These are phyloP conservation scores for Rhinophrynus dorsalis DNA, from an alignment of 2,797 vertebrate genomes.

Conservation along the genomic window DNA sequence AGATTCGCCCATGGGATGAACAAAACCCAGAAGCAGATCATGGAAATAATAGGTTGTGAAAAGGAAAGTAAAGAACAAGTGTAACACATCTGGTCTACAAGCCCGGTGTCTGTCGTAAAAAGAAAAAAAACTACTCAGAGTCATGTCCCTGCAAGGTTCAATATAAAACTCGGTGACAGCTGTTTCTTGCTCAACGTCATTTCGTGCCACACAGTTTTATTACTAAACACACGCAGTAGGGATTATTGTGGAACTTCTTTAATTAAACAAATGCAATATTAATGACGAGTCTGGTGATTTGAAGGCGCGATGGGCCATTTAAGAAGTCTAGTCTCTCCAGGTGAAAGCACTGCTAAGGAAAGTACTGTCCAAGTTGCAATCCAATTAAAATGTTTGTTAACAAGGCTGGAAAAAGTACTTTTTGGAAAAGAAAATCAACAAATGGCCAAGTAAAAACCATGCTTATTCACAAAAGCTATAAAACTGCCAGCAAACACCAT, in stretches of 20 bases:
- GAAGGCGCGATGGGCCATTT: background rate
- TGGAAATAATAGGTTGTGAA: conserved; percentile 13
- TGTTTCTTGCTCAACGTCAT: conserved; percentile 19
- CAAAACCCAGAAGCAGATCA: conserved; percentile 4
- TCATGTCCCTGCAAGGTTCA: background rate
- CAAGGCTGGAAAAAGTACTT: too few species aligned
- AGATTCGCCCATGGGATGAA: background rate
- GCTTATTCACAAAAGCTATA: too few species aligned
- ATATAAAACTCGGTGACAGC: background rate
- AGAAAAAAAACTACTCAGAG: background rate
- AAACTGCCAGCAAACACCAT: too few species aligned
- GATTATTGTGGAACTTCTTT: conserved; percentile 13
- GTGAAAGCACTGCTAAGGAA: too few species aligned
- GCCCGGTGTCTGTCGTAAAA: background rate
- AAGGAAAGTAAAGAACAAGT: background rate
- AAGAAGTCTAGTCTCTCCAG: background rate
- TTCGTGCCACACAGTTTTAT: conserved; percentile 20
- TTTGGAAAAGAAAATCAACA: too few species aligned
- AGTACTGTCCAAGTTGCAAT: too few species aligned
- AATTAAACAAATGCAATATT: conserved; percentile 46
- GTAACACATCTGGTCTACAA: conserved; percentile 27
- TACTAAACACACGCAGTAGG: background rate
- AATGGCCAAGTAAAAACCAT: too few species aligned
- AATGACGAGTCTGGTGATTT: conserved; percentile 9
- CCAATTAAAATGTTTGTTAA: too few species aligned